phyloP scores from a whole-genome alignment of 2,888 invertebrate genomes.

The Crossocerus cetratus region DNA sequence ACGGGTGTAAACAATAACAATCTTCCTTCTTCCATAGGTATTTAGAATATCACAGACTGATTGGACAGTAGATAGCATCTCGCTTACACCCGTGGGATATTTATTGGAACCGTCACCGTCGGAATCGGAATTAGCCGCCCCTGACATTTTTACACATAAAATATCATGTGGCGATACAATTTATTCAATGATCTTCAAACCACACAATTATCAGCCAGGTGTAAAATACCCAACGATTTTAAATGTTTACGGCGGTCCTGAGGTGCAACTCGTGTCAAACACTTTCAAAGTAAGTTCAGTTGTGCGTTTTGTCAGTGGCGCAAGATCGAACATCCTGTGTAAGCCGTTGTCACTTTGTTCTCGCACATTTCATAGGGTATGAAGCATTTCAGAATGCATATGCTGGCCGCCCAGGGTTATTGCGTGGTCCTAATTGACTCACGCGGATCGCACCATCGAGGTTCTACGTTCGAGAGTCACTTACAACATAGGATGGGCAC shows the following conservation, averaged over 20 bases:
- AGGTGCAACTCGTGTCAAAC: conserved; percentile 98
- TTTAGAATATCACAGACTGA: conserved; percentile 84
- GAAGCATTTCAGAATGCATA: conserved; percentile 94
- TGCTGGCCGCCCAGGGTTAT: conserved; percentile 96
- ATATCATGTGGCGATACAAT: conserved; percentile 84
- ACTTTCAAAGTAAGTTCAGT: conserved; percentile 86
- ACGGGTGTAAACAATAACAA: background rate
- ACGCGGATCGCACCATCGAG: conserved; percentile 95
- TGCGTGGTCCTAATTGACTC: conserved; percentile 97
- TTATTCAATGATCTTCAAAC: conserved; percentile 94
- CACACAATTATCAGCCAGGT: conserved; percentile 83
- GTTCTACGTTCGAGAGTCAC: conserved; percentile 93
- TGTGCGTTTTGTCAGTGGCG: background rate
- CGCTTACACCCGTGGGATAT: conserved; percentile 84
- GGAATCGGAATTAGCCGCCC: conserved; percentile 81
- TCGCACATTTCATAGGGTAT: conserved; percentile 82
- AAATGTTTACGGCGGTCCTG: conserved; percentile 98
- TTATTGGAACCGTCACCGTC: conserved; percentile 82
- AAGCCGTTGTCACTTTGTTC: background rate
- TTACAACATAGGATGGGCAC: conserved; percentile 94
- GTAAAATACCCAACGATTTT: conserved; percentile 93
- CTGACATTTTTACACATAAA: conserved; percentile 85
- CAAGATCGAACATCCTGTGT: background rate
- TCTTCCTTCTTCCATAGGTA: conserved; percentile 75
- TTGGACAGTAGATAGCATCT: conserved; percentile 84